These are phyloP conservation scores for Scaptodrosophila latifasciaeformis DNA, from an alignment of 2,888 invertebrate species.

Conservation along the genomic window DNA sequence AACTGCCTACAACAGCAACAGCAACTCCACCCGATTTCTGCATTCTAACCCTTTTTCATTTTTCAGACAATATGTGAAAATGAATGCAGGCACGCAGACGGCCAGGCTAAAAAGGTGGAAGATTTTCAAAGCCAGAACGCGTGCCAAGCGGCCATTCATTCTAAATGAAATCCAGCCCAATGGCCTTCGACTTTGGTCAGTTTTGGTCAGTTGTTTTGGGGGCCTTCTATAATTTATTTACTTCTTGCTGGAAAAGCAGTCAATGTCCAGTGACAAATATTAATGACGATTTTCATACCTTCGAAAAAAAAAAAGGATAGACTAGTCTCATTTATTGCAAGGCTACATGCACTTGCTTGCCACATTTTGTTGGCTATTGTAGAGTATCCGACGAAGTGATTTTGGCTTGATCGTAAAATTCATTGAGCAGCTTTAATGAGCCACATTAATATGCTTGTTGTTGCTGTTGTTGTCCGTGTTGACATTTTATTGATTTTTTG, in stretches of 20 bases:
- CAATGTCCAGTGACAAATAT: constrained; percentile 72
- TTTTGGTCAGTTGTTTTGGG: constrained; percentile 2
- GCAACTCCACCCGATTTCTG: not conserved
- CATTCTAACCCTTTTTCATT: constrained; percentile 44
- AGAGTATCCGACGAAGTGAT: no score
- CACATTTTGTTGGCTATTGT: constrained; percentile 12
- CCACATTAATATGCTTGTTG: constrained; percentile 57
- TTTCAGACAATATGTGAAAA: constrained; percentile 55
- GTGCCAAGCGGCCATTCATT: constrained; percentile 62
- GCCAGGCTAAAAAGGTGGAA: constrained; percentile 14
- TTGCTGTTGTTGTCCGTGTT: constrained; percentile 7
- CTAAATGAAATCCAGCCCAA: constrained; percentile 17
- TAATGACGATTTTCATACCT: constrained; percentile 72
- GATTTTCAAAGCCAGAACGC: no score
- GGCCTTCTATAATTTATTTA: constrained; percentile 54
- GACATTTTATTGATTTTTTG: constrained; percentile 16
- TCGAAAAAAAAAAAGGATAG: no score
- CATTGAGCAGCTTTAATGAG: constrained; percentile 68
- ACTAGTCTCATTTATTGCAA: constrained; percentile 16
- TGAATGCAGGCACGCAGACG: constrained; percentile 48
- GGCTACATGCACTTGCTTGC: constrained; percentile 24
- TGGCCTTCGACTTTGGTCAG: not conserved
- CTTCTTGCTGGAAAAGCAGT: constrained; percentile 40
- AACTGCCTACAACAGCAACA: no score
- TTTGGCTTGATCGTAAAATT: constrained; percentile 61